Evolutionary conservation across 2,113 vertebrate genomes (phyloP), one percentile per base, ranked within the genome.

Genomic region (Amphiprion percula): DNA sequence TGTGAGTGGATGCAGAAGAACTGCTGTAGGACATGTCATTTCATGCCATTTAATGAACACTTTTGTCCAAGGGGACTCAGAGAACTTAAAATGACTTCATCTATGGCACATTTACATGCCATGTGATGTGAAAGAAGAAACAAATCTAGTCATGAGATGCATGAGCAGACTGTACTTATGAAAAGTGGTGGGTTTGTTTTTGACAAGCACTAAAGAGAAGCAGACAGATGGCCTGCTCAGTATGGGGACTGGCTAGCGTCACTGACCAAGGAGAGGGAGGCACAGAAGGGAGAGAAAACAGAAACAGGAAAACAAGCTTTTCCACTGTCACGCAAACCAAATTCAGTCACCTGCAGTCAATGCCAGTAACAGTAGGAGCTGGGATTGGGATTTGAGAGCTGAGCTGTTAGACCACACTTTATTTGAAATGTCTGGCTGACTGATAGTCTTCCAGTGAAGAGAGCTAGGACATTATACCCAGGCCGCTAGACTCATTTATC

Each of bases 221-320:
- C 56, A 39, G 87, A 89, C 93, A 94, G 93, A 94, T 94, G 92
- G 93, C 79, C 82, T 33, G 79, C 92, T 87, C 93, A 70, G 90
- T 90, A 69, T 92, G 93, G 80, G 81, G 30, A 87, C 87, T 86
- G 85, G 90, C 86, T 80, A 73, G 88, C 84, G 26, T 91, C 85
- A 70, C 75, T 68, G 87, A 84, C 86, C 86, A 77, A 79, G 72
- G 77, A 79, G 82, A 84, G 82, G 55, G 37, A 74, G 71, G 78
- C 68, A 76, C 87, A 87, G 79, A 83, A 87, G 76, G 68, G 70
- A 88, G 59, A 69, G 59, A 85, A 68, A 80, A 72, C 47, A 23
- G 70, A 74, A 86, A 87, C 65, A 69, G 68, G 63, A 64, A 87
- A 74, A 76, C 78, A 55, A 87, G 90, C 82, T 77, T 79, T 77